A percentile compares a stretch with the other conserved stretches of the same genome.
These are phyloP conservation scores for Eptatretus atami DNA, from an alignment of 2,797 vertebrate species.

Conservation along the genomic window DNA sequence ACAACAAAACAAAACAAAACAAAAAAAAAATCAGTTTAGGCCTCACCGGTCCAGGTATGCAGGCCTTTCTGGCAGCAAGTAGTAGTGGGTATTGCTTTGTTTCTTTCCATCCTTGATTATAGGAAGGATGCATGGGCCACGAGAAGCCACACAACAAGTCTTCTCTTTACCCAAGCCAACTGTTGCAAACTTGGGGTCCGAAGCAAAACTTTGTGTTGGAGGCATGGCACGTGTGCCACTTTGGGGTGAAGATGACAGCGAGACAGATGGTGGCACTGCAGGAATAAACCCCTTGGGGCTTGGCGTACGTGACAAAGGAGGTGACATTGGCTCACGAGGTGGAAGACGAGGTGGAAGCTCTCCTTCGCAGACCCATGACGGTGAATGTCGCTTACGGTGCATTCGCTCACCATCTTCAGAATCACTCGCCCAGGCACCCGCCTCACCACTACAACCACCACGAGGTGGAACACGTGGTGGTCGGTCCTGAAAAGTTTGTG, in stretches of 20 bases:
- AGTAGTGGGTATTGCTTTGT: conserved; percentile 66
- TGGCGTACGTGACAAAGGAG: conserved; percentile 37
- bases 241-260: conserved; percentile 26
- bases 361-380: conserved; percentile 26
- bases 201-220: conserved; percentile 80
- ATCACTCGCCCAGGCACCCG: background rate
- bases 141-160: conserved; percentile 24
- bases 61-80: conserved; percentile 46
- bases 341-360: conserved; percentile 67
- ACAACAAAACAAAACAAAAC: too few species aligned
- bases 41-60: conserved; percentile 25
- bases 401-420: background rate
- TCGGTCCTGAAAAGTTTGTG: background rate
- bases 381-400: background rate
- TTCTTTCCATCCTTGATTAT: conserved; percentile 59
- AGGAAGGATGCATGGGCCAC: conserved; percentile 45
- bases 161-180: conserved; percentile 56
- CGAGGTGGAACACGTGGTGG: conserved; percentile 1
- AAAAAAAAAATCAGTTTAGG: background rate
- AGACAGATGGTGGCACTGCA: background rate
- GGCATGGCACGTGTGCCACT: conserved; percentile 86
- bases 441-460: background rate
- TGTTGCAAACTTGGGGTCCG: conserved; percentile 59
- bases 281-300: conserved; percentile 29
- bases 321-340: conserved; percentile 43